Percentiles rank a stretch among this genome's conserved stretches.
Conservation (phyloP, 2,113 vertebrate species). For the Nyctibius bracteatus region DNA sequence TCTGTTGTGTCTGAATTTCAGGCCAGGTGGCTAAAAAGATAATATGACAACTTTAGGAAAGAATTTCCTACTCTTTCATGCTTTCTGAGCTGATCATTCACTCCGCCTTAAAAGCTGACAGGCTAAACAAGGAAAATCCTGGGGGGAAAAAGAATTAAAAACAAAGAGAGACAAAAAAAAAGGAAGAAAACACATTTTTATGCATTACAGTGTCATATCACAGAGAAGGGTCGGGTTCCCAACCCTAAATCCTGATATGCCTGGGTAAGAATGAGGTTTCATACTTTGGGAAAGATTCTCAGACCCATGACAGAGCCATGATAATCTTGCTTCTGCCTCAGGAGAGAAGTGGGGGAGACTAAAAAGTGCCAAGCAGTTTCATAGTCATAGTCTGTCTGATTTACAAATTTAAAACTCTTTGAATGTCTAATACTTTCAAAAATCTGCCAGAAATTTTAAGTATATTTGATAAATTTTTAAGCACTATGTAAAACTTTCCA, state of each 20-base stretch:
- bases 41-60: background rate
- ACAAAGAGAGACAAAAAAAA: too few species aligned
- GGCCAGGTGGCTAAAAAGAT: constrained; percentile 21
- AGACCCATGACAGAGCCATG: background rate
- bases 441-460: background rate
- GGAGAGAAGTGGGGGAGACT: background rate
- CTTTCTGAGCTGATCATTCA: constrained; percentile 11
- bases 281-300: background rate
- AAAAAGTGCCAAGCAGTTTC: background rate
- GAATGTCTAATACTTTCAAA: background rate
- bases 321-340: background rate
- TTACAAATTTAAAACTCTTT: background rate
- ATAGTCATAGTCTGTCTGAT: background rate
- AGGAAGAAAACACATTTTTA: background rate
- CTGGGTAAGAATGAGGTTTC: accelerated
- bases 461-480: background rate
- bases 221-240: background rate
- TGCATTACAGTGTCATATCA: background rate
- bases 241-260: background rate
- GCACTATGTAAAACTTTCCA: background rate
- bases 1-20: background rate
- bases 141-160: background rate
- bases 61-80: constrained; percentile 11
- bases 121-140: background rate
- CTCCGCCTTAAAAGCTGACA: background rate